A percentile compares a stretch with the other conserved stretches of the same genome.
These are phyloP conservation scores for Crossocerus cetratus DNA, from an alignment of 2,888 invertebrate species.

Conservation along the genomic window DNA sequence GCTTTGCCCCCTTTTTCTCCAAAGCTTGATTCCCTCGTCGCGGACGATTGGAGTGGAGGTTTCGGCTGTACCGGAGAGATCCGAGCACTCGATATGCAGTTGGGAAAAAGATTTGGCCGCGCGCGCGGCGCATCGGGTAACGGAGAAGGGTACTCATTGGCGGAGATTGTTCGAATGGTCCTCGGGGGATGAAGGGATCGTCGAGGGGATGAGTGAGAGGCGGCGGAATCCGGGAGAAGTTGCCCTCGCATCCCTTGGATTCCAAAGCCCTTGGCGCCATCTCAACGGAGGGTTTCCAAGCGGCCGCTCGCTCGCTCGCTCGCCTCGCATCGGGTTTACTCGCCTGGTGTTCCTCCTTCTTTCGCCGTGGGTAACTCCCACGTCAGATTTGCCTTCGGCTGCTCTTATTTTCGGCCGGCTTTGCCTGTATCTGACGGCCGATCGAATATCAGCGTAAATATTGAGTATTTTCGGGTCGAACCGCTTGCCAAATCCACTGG, in stretches of 20 bases:
- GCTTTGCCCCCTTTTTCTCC: too few relatives aligned
- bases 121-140: too few relatives aligned
- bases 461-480: conserved; percentile 53
- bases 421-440: conserved; percentile 60
- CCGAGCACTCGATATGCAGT: too few relatives aligned
- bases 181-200: not conserved
- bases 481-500: conserved; percentile 58
- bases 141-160: not conserved
- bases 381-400: conserved; percentile 57
- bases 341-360: conserved; percentile 50
- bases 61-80: too few relatives aligned
- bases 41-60: too few relatives aligned
- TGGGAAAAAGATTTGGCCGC: too few relatives aligned
- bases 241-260: conserved; percentile 10
- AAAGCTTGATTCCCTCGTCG: too few relatives aligned
- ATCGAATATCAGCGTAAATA: conserved; percentile 61
- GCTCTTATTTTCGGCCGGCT: conserved; percentile 57
- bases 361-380: conserved; percentile 58
- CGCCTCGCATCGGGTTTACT: conserved; percentile 22
- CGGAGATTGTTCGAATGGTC: not conserved
- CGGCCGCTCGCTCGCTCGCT: conserved; percentile 27
- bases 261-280: conserved; percentile 61
- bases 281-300: conserved; percentile 53
- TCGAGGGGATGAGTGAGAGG: conserved; percentile 5
- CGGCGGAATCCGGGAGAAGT: not conserved